Conservation (phyloP, 2,888 invertebrate genomes). For the Alentia gelatinosa region DNA sequence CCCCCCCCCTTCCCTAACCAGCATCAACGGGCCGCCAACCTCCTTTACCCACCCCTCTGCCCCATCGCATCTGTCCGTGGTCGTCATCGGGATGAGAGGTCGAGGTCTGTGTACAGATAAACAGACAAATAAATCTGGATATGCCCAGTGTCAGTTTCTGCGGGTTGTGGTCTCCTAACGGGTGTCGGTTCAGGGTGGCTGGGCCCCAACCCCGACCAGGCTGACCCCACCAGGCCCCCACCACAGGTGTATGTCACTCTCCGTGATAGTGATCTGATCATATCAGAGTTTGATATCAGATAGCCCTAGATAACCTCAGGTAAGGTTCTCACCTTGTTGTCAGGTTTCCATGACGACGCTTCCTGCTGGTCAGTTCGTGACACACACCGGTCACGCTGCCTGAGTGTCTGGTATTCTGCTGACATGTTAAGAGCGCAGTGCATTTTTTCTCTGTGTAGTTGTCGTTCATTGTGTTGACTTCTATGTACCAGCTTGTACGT, state of each 20-base stretch:
- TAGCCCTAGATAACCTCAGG: slow-evolving; percentile 1
- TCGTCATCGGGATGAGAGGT: neutral
- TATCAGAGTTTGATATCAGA: slow-evolving; percentile 24
- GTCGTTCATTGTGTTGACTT: neutral
- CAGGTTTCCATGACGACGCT: neutral
- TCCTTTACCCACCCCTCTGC: neutral
- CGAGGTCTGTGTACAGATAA: slow-evolving; percentile 5
- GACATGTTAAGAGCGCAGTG: neutral
- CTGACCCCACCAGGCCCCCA: neutral
- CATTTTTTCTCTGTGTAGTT: neutral
- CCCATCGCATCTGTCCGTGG: neutral
- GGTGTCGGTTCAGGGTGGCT: neutral
- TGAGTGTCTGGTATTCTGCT: neutral
- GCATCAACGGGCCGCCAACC: neutral
- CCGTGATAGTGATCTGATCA: slow-evolving; percentile 7
- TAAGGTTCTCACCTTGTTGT: neutral
- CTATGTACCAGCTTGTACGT: too few relatives aligned
- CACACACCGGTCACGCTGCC: neutral
- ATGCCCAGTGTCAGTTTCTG: neutral
- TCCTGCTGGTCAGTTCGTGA: neutral
- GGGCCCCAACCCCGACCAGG: neutral
- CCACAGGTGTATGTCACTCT: slow-evolving; percentile 14
- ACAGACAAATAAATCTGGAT: slow-evolving; percentile 33
- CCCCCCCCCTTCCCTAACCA: neutral
- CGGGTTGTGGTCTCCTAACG: neutral